Base-by-base conservation (phyloP, 2,888 invertebrate species). In the Eupeodes luniger region DNA sequence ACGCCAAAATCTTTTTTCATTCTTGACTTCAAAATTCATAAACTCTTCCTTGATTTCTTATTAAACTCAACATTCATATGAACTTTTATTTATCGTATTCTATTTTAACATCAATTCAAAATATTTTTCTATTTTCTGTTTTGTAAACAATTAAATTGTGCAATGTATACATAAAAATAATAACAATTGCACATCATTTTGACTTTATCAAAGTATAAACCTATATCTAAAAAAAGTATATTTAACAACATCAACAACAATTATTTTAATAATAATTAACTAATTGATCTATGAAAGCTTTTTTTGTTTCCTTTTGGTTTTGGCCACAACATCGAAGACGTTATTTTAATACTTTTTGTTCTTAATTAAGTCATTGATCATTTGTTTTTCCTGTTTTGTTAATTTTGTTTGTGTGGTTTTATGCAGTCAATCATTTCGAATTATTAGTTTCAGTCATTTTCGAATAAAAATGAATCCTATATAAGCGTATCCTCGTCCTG, bases 401-500 rank as follows among this genome's bases (percentile, higher is more conserved):
- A 40, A 49, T 74, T 49, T 7, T 47, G 19, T 53, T 19, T 55
- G 34, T 55, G 16, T 59, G 40, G 44, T 27, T 67, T 27, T 27
- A 27, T 27, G 40, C 74, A 86, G 75, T 82, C 79, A 64, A 70
- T 82, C 72, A 66, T 75, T 84, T 36, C 74, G 11, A 57, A 67
- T 51, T 47, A 64, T 61, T 14, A 0, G 12, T 55, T 72, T 80
- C 86, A 87, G 83, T 83, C 79, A 49, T 59, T 76, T 76, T n/a
- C 16, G 19, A 47, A 70, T 44, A 27, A 44, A 53, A 61, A 6
- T 36, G 14, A 92, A 91, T 93, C 92, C 95, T 96, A 97, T 90
- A 97, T 96, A 75, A 97, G 94, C 14, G 97, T 97, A 91, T 97
- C 97, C 94, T 97, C 97, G 92, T 98, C 97, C 91, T 97, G 95